Conservation (phyloP, 2,113 vertebrate genomes). For the Crotalus helleri region DNA sequence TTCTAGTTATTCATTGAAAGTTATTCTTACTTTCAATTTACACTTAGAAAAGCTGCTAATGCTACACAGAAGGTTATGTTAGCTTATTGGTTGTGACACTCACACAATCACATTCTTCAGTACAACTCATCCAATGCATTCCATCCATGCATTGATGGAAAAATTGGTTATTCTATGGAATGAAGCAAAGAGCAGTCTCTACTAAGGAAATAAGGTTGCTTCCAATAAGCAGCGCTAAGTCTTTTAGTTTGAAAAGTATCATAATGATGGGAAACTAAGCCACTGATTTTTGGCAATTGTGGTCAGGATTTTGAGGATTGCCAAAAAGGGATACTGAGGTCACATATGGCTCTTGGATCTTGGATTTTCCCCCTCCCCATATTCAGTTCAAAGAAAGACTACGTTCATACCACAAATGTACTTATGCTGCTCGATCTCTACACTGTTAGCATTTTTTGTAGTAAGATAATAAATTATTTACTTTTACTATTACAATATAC, state of each 20-base stretch:
- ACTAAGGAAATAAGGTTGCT: not conserved
- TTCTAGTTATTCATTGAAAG: not conserved
- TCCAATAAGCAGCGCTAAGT: not conserved
- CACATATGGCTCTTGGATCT: not conserved
- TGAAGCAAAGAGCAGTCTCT: not conserved
- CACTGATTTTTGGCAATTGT: not conserved
- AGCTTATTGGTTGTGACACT: not conserved
- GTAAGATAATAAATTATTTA: not conserved
- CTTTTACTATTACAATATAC: not conserved
- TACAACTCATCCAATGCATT: not conserved
- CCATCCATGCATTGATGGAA: not conserved
- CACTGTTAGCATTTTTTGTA: not conserved
- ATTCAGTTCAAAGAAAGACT: not conserved
- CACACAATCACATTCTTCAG: not conserved
- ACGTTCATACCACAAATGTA: not conserved
- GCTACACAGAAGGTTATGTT: not conserved
- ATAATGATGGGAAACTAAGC: not conserved
- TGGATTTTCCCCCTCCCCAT: not conserved
- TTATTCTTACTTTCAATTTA: not conserved
- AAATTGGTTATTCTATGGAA: not conserved
- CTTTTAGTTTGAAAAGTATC: not conserved
- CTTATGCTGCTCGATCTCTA: not conserved
- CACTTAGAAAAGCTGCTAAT: not conserved
- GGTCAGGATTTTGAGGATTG: not conserved
- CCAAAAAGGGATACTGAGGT: not conserved